Evolutionary conservation across 2,113 vertebrate genomes (phyloP).

Genomic region (Pelusios castaneus): DNA sequence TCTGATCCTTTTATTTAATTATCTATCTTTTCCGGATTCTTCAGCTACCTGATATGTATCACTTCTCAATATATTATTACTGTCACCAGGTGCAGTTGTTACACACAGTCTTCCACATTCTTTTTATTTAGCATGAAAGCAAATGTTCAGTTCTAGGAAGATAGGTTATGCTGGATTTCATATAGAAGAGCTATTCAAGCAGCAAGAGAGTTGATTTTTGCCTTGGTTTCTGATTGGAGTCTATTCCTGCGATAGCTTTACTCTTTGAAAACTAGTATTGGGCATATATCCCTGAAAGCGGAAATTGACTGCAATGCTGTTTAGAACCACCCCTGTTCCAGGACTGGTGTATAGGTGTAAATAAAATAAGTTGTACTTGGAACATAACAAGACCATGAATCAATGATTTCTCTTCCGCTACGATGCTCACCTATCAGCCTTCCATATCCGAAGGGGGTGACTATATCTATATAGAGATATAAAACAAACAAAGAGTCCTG

Average conservation of each 20-base stretch:
- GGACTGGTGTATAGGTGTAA: background rate
- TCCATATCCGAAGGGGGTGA: background rate
- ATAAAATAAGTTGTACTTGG: background rate
- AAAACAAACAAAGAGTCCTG: too few relatives aligned
- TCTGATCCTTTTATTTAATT: background rate
- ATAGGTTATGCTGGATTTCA: background rate
- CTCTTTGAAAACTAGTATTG: background rate
- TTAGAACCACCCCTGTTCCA: background rate
- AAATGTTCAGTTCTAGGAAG: background rate
- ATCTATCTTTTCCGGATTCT: background rate
- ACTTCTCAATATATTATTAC: background rate
- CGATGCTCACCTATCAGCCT: background rate
- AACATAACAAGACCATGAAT: background rate
- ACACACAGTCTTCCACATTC: background rate
- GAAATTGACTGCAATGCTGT: background rate
- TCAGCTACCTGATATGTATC: background rate
- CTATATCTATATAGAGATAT: background rate
- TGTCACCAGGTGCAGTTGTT: background rate
- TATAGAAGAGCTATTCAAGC: background rate
- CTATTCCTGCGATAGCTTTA: background rate
- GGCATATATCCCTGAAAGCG: background rate
- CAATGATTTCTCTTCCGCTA: rapidly evolving
- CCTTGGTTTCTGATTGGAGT: background rate
- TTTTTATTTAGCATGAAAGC: background rate
- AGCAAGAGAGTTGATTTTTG: background rate